phyloP scores from a whole-genome alignment of 2,888 invertebrate genomes.

The Melanotus villosus region DNA sequence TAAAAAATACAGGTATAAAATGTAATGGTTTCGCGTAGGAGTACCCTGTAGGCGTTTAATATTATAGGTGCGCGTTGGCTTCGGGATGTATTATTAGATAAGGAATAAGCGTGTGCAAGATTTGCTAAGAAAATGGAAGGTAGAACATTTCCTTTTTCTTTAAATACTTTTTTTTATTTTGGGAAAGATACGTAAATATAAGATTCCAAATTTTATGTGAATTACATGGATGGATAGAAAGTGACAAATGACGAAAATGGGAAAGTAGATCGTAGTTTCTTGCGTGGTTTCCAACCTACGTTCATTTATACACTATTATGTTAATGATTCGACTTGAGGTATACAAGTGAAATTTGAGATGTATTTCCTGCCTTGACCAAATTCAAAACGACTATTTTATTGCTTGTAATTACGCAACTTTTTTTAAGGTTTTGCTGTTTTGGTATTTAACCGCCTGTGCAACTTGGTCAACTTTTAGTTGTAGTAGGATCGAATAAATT shows the following conservation, averaged over 20 bases:
- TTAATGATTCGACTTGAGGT: neutral
- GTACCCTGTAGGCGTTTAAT: conserved; percentile 35
- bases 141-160: conserved; percentile 8
- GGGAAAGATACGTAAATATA: no score
- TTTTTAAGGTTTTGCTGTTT: neutral
- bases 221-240: conserved; percentile 1
- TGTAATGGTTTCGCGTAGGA: conserved; percentile 33
- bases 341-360: conserved; percentile 5
- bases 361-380: neutral
- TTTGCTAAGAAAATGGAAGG: conserved; percentile 16
- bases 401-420: neutral
- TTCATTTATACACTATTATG: conserved; percentile 5
- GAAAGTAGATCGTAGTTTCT: conserved; percentile 29
- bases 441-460: neutral
- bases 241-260: neutral
- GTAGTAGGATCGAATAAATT: no score
- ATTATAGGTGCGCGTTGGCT: conserved; percentile 35
- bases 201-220: no score
- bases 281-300: conserved; percentile 31
- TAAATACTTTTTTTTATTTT: conserved; percentile 3
- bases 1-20: conserved; percentile 33
- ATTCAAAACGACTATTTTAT: neutral
- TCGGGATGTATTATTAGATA: conserved; percentile 22
- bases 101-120: neutral
- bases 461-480: no score